Evolutionary conservation across 2,113 vertebrate species (phyloP), one percentile per base, ranked within the genome.

Genomic region (Nothocercus nigrocapillus): DNA sequence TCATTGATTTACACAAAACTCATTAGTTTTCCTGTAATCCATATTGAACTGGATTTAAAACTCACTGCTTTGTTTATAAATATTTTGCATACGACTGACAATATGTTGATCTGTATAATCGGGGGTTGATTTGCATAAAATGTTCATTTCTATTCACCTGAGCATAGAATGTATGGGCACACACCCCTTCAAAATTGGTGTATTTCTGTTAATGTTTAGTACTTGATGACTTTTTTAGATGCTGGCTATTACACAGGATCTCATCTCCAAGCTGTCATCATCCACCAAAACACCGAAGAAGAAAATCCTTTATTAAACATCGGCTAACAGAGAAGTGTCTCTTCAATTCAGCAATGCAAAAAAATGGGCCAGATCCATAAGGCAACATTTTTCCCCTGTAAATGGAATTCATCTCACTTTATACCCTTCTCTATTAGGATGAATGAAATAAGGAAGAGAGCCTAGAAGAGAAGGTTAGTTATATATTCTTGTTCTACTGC

Each of bases 11-110:
- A 69, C 81, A 86, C 76, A 92, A 88, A 73, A 59, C 40, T 75
- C 34, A 45, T 79, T 79, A 62, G 82, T 49, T 88, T 89, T 91
- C 58, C 81, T 66, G 17, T 79, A 92, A 82, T 92, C 34, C 25
- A 11, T 89, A 94, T 82, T 84, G 90, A 95, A 56, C 81, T 79
- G 69, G 61, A 79, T 94, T 93, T 93, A 75, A 96, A 90, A 70
- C 28, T 72, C 82, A 69, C 47, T 81, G 34, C 11, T 3, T 79
- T 93, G 32, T 83, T 88, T 84, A 88, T 89, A 92, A 91, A 79
- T 84, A 82, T 76, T 94, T 94, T 93, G 36, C 42, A 86, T 62
- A 76, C 56, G 34, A 91, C 85, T 34, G 86, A 86, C 27, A 72
- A 32, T 53, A 56, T 24, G 25, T 61, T 82, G 34, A 36, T 85